Conservation (phyloP, 2,797 vertebrate genomes). For the Delichon dasypus region DNA sequence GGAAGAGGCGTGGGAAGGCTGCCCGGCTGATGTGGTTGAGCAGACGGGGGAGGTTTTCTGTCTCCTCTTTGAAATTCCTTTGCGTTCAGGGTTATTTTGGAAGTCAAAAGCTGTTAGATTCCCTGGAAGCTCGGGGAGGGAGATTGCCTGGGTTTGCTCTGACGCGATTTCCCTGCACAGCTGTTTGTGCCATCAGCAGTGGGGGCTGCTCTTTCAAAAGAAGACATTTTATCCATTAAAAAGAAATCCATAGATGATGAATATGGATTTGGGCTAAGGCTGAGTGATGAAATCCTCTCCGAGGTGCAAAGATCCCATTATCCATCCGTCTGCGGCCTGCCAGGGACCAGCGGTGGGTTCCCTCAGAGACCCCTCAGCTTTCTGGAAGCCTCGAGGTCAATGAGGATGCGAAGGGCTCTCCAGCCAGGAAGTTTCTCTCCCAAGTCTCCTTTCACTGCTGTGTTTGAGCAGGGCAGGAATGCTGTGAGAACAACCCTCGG, state of each 20-base stretch:
- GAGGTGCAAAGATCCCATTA: conserved; percentile 1
- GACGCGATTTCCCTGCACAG: conserved; percentile 47
- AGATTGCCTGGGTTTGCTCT: conserved; percentile 3
- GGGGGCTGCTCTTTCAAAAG: conserved; percentile 28
- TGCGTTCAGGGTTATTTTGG: not conserved
- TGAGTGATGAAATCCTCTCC: conserved; percentile 50
- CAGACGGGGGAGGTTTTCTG: conserved; percentile 11
- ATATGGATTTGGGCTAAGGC: not conserved
- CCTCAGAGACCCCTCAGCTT: not conserved
- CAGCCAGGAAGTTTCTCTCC: conserved; percentile 1
- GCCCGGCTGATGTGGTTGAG: not conserved
- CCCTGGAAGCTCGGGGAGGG: conserved; percentile 24
- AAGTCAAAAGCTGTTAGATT: conserved; percentile 55
- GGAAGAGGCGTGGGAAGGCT: not conserved
- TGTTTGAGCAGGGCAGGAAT: not conserved
- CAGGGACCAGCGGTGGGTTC: not conserved
- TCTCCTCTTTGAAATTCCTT: conserved; percentile 54
- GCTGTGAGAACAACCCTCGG: not conserved
- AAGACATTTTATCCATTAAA: conserved; percentile 59
- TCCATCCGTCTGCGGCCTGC: not conserved
- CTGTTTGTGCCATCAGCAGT: conserved; percentile 62
- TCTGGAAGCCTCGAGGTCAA: not conserved
- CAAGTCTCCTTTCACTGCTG: not conserved
- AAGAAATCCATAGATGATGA: conserved; percentile 51
- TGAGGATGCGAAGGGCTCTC: not conserved